Conservation (phyloP, 2,113 vertebrate genomes). For the Neolamprologus brichardi region DNA sequence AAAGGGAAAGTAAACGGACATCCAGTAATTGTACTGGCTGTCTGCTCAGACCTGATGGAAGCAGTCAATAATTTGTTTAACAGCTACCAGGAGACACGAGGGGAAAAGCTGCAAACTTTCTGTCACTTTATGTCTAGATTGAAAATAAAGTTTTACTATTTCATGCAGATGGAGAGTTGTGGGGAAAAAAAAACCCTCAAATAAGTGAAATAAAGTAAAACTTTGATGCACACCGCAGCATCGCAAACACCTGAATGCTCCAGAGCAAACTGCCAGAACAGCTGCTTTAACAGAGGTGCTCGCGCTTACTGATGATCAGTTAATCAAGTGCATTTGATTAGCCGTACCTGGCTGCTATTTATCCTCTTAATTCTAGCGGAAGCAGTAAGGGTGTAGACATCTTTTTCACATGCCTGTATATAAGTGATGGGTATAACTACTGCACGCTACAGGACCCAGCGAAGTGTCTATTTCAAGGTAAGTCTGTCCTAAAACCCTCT, state of each 20-base stretch:
- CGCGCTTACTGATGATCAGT: background rate
- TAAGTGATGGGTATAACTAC: background rate
- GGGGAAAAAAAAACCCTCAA: rapidly evolving
- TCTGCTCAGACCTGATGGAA: background rate
- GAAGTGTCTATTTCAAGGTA: background rate
- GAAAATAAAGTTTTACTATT: background rate
- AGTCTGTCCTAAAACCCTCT: background rate
- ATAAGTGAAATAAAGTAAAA: background rate
- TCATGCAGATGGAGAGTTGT: background rate
- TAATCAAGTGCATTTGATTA: background rate
- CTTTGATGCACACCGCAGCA: background rate
- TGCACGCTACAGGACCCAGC: background rate
- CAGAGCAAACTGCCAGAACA: background rate
- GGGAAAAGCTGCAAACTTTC: background rate
- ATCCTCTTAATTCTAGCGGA: background rate
- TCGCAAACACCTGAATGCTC: background rate
- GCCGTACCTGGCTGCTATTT: background rate
- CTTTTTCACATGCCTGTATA: background rate
- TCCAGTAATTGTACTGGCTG: slow-evolving; percentile 4
- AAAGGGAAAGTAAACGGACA: background rate
- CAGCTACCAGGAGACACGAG: background rate
- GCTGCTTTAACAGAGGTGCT: background rate
- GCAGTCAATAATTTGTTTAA: background rate
- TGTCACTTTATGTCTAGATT: background rate
- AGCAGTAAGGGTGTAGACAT: background rate